Percentiles rank a stretch among this genome's conserved stretches.
These are phyloP conservation scores for Cyprinodon variegatus DNA, from an alignment of 2,113 vertebrate genomes.

Conservation along the genomic window DNA sequence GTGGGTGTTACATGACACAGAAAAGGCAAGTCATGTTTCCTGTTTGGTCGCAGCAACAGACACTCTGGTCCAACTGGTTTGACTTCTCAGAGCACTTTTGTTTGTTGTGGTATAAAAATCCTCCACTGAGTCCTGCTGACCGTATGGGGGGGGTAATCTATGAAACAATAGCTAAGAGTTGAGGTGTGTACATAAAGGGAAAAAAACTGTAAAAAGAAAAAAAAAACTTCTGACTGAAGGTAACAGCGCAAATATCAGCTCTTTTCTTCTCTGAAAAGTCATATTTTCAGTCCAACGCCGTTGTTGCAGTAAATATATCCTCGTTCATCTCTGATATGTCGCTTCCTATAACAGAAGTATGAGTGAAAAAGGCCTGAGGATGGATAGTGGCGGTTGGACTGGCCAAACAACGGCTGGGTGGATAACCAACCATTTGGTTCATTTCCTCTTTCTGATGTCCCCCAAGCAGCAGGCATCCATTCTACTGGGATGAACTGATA, in stretches of 20 bases:
- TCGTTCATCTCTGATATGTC: background rate
- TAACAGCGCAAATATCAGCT: conserved; percentile 7
- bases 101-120: conserved; percentile 27
- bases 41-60: conserved; percentile 10
- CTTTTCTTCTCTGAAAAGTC: conserved; percentile 1
- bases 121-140: background rate
- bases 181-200: background rate
- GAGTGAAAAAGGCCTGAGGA: background rate
- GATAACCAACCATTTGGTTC: conserved; percentile 39
- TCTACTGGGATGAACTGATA: background rate
- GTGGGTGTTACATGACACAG: background rate
- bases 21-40: conserved; percentile 10
- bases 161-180: background rate
- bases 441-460: conserved; percentile 38
- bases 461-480: background rate
- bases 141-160: background rate
- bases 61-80: conserved; percentile 66
- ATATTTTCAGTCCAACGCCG: background rate
- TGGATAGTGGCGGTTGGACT: conserved; percentile 15
- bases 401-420: conserved; percentile 42
- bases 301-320: conserved; percentile 13
- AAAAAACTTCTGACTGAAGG: background rate
- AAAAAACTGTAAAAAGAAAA: background rate
- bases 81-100: background rate
- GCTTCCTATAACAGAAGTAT: background rate